Evolutionary conservation across 2,888 invertebrate genomes (phyloP), one percentile per base, ranked within the genome.

Genomic region (Rhorus exstirpatorius): DNA sequence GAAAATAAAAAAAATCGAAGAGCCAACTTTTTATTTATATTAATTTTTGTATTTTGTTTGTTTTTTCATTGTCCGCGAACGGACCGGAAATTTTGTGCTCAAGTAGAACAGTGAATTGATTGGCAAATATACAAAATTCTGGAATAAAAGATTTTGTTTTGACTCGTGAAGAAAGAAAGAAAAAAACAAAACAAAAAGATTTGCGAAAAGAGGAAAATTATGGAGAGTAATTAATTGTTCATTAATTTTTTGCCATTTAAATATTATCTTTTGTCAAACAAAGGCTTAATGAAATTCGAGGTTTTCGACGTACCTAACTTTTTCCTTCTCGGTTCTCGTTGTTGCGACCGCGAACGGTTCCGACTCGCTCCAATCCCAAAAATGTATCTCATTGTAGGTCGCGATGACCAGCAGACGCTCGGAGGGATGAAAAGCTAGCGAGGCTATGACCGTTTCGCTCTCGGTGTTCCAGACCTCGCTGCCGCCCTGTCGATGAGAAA

Each of bases 331-430:
- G 91, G 95, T 95, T 83, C 94, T 95, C n/a, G 97, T 97, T 38
- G 95, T 94, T 79, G 96, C 95, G 89, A 95, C 95, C 65, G 96
- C 96, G 90, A 97, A 96, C 0, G 97, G 97, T 77, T 96, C 94
- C 0, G 96, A 95, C 87, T 95, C 95, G 88, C 95, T 96, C 97
- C 98, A 98, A 90, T 98, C 97, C 98, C 98, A 98, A 93, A 98
- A 97, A 91, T 97, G 96, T 7, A 98, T 94, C 91, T 97, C 96
- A 93, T 97, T 97, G 90, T 95, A 95, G 0, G 97, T 97, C 19
- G 97, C 97, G 88, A 98, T 97, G n/a, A 97, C 97, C 67, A 98
- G 93, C 80, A 97, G 94, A 87, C 96, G 95, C 88, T 97, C 97
- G 21, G 95, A 94, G 0, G 98, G 98, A 93, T 98, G 98, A 93